Base-by-base conservation (phyloP, 2,888 invertebrate genomes). In the Cynaeus angustus region DNA sequence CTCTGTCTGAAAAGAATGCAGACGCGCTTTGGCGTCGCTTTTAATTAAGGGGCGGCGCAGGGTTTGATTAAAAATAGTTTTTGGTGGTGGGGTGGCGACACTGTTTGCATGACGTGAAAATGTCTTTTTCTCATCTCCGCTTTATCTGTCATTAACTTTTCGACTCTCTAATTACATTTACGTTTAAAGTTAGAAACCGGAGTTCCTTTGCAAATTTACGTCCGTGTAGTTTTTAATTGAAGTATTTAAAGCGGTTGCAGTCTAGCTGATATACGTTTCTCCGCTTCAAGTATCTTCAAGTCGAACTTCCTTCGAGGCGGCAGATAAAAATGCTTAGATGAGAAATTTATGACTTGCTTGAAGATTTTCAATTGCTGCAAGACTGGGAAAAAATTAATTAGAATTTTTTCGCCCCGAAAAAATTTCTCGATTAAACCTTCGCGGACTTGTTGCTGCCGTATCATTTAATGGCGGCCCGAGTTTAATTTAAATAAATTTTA, bases 401-500 rank as follows among this genome's bases (percentile, higher is more conserved):
- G 61, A 50, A 14, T 30, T 59, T 59, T 59, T 59, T 33, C 12
- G 33, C 53, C 14, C 26, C 37, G 26, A 56, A 55, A 55, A 38
- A 21, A 21, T 21, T 16, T 16, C 53, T 6, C 13, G 38, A 52
- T 52, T 33, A 52, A 52, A 33, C 55, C 38, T n/a, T 10, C n/a
- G 10, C n/a, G 10, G 26, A 68, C 68, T 68, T 68, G 64, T 68
- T 68, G 68, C 56, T 55, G 37, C n/a, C 21, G 41, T 46, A 48
- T 16, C 58, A 59, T 58, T 66, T 66, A 66, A 66, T 66, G 58
- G 66, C 10, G 45, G 46, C 50, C 33, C 41, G 48, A 68, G 14
- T 64, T 62, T 64, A 68, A 68, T 68, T 68, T 68, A 68, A 68
- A 68, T 68, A 68, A 68, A 68, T 68, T 68, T 68, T 66, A 69